phyloP scores from a whole-genome alignment of 2,888 invertebrate genomes.

The Temnothorax unifasciatus region DNA sequence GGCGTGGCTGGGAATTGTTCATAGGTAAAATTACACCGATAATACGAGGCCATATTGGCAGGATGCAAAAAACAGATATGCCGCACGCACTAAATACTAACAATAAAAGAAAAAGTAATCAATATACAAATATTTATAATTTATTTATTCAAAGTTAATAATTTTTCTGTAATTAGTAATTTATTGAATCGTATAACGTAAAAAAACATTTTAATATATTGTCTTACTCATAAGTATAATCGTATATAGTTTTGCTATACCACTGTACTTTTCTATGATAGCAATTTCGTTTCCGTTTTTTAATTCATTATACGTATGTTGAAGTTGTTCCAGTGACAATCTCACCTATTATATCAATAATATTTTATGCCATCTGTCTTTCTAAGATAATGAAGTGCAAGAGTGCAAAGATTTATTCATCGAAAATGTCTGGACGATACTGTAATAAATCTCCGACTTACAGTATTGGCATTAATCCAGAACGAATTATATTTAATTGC shows the following conservation, averaged over 20 bases:
- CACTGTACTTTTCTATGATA: not conserved
- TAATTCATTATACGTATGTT: not conserved
- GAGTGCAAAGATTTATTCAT: not conserved
- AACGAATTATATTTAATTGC: conserved; percentile 5
- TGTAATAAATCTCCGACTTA: not conserved
- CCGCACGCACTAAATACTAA: not conserved
- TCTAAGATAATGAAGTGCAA: not conserved
- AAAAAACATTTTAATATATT: no score
- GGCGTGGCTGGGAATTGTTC: not conserved
- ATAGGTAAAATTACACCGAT: not conserved
- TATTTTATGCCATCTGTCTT: not conserved
- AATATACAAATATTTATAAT: not conserved
- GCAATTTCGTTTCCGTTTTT: conserved; percentile 10
- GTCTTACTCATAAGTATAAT: not conserved
- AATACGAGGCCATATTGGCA: not conserved
- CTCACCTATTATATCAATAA: conserved; percentile 5
- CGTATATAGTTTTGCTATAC: not conserved
- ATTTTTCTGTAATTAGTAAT: not conserved
- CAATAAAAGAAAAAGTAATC: not conserved
- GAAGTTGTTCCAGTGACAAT: not conserved
- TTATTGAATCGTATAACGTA: no score
- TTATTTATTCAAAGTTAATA: not conserved
- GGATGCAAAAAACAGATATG: not conserved
- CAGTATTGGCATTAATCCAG: not conserved
- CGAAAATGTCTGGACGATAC: not conserved